phyloP scores from a whole-genome alignment of 2,113 vertebrate genomes.

The Sprattus sprattus region DNA sequence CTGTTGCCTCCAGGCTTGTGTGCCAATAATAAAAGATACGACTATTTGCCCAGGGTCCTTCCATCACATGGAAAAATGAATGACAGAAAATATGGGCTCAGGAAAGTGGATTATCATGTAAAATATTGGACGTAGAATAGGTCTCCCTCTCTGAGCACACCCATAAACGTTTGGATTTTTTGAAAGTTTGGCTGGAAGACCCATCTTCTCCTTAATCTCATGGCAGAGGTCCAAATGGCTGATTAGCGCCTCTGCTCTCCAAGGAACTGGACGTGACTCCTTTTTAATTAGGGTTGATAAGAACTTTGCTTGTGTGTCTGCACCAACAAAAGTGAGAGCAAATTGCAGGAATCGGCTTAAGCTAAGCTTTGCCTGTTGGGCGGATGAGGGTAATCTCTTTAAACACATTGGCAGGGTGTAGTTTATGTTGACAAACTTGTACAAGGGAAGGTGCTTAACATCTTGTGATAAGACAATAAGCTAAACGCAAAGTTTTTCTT shows the following conservation, averaged over 20 bases:
- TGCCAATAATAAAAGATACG: constrained; percentile 51
- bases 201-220: background rate
- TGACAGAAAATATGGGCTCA: constrained; percentile 9
- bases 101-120: constrained; percentile 9
- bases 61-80: constrained; percentile 21
- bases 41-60: constrained; percentile 25
- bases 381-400: background rate
- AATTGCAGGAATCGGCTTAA: background rate
- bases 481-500: background rate
- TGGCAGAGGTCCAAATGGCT: background rate
- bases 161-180: background rate
- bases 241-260: background rate
- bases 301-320: background rate
- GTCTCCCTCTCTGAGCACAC: background rate
- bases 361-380: background rate
- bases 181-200: background rate
- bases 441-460: background rate
- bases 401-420: background rate
- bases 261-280: constrained; percentile 2
- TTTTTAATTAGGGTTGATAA: constrained; percentile 14
- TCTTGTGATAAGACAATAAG: background rate
- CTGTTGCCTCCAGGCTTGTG: constrained; percentile 34
- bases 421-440: background rate
- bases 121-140: background rate
- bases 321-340: background rate